Evolutionary conservation across 2,797 vertebrate species (phyloP), one percentile per base, ranked within the genome.

Genomic region (Microctenopoma steveboyesi): DNA sequence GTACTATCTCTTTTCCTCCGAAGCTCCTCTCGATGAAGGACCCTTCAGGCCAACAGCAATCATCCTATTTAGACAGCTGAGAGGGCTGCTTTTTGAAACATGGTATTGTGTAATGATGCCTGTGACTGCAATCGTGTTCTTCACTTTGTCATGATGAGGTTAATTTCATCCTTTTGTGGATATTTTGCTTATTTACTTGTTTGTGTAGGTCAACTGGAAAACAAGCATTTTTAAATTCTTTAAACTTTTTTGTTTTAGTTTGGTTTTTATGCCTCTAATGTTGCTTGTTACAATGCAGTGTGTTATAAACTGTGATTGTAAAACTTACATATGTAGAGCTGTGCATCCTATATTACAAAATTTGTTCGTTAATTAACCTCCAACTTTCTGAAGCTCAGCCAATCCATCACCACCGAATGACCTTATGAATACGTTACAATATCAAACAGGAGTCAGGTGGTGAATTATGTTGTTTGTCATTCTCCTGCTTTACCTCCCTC

Each of bases 351-450:
- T 64, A 15, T 53, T 11, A 37, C 71, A 69, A 59, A 81, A 84
- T 87, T 74, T 80, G 77, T 87, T 74, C 78, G 77, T 82, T 87
- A 83, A 81, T 90, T 89, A 81, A 63, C 82, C 86, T 81, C 76
- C 72, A 60, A 72, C 64, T 87, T 85, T 84, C 85, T 74, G 78
- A 93, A 82, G 92, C 86, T 87, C 72, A 77, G 83, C 79, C 68
- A 77, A 86, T 91, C 93, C 92, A 94, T 88, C 88, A 89, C 92
- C 92, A 92, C 86, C 89, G 86, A 92, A 89, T 84, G 86, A 90
- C 87, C 88, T 69, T 93, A 89, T 92, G 90, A 91, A 90, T 92
- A 89, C 82, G 94, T 94, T 94, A 92, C 72, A 93, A 92, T 93
- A 90, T 73, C 74, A 87, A 79, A 71, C 90, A 84, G 59, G 79